phyloP scores from a whole-genome alignment of 92 coral and sea anemone species.

The Plumapathes pennacea region DNA sequence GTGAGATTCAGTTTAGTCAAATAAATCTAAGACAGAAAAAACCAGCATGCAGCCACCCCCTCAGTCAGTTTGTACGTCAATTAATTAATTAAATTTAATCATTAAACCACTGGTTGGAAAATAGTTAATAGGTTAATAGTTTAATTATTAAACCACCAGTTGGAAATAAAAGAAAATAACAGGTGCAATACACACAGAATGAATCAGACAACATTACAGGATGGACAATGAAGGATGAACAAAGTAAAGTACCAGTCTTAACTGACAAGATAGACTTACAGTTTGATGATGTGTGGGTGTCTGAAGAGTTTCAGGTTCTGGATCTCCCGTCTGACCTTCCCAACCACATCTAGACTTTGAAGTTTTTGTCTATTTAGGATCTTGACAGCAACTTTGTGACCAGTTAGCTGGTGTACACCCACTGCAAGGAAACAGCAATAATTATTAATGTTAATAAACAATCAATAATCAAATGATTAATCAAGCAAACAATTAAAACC shows the following conservation, averaged over 20 bases:
- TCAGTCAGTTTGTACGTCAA: too few relatives aligned
- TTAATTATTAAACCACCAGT: too few relatives aligned
- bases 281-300: constrained; percentile 95
- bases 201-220: neutral
- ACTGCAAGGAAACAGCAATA: constrained; percentile 49
- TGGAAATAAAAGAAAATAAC: neutral
- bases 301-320: constrained; percentile 91
- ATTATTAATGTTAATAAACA: too few relatives aligned
- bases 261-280: constrained; percentile 62
- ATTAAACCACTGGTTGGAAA: neutral
- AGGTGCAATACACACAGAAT: neutral
- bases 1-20: too few relatives aligned
- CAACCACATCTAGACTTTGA: constrained; percentile 90
- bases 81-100: neutral
- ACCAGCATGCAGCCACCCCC: too few relatives aligned
- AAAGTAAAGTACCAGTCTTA: neutral
- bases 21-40: too few relatives aligned
- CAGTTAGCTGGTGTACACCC: constrained; percentile 92
- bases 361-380: constrained; percentile 92
- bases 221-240: too few relatives aligned
- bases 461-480: too few relatives aligned
- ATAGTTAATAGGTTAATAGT: neutral
- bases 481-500: too few relatives aligned
- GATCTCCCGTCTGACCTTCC: constrained; percentile 89
- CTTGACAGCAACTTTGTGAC: constrained; percentile 96